Evolutionary conservation across 2,888 invertebrate species (phyloP).

Genomic region (Rapana venosa): DNA sequence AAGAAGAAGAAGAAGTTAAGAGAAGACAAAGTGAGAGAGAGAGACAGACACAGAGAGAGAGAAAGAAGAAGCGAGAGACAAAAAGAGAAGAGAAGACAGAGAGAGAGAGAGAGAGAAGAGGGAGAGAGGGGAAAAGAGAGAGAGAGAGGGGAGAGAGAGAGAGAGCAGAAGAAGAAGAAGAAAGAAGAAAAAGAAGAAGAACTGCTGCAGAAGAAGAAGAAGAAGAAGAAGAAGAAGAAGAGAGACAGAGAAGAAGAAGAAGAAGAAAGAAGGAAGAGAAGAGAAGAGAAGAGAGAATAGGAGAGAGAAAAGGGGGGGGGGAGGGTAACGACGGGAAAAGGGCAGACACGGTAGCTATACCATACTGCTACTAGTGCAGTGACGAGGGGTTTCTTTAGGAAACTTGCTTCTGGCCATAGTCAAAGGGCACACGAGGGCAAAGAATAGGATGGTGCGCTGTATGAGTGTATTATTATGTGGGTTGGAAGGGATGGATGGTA

Average conservation of each 20-base stretch:
- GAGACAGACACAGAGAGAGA: neutral
- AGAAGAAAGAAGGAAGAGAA: neutral
- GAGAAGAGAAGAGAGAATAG: too few relatives aligned
- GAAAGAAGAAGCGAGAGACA: neutral
- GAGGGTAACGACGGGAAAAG: neutral
- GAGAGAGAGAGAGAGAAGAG: neutral
- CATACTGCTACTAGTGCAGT: too few relatives aligned
- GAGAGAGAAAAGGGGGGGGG: neutral
- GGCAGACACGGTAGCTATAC: too few relatives aligned
- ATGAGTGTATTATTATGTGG: too few relatives aligned
- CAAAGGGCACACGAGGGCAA: too few relatives aligned
- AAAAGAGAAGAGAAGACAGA: neutral
- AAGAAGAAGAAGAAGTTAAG: neutral
- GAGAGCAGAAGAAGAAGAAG: neutral
- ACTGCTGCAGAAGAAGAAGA: neutral
- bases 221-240: neutral
- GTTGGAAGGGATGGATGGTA: neutral
- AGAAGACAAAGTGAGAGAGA: neutral
- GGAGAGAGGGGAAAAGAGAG: neutral
- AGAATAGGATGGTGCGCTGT: too few relatives aligned
- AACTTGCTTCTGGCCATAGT: too few relatives aligned
- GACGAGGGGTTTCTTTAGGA: too few relatives aligned
- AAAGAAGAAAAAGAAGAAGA: neutral
- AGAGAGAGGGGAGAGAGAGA: neutral
- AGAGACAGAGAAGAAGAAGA: neutral